Base-by-base conservation (phyloP, 2,888 invertebrate species). In the Pristionchus fissidentatus region DNA sequence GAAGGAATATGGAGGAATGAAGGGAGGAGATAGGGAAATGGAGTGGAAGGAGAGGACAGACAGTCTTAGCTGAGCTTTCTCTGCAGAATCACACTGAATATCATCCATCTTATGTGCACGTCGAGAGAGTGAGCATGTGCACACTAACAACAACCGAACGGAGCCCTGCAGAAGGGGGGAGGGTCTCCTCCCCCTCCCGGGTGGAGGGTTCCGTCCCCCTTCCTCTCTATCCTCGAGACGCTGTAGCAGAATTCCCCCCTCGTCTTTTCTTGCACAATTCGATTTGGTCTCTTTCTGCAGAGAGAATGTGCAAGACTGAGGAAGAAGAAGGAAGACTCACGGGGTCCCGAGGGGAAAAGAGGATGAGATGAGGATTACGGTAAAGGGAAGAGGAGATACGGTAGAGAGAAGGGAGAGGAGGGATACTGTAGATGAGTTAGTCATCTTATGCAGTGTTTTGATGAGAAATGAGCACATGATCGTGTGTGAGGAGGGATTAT, bases 281-380 rank as follows among this genome's bases (percentile, higher is more conserved):
- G 60, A 60, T 60, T 60, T 60, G 60, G 60, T 60, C 60, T 32
- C 60, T 60, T 60, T 60, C 60, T 60, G 60, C 60, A 60, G 70
- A 41, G 70, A 22, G 70, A 70, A 19, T n/a, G n/a, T 22, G 41
- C 7, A 41, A n/a, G 43, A 49, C 10, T 10, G 49, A 70, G 70
- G 70, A 43, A 70, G 70, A 70, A 13, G 70, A 43, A 41, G 70
- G 43, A 70, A 2, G n/a, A n/a, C n/a, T n/a, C n/a, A n/a, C n/a
- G 41, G 2, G 43, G 32, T 41, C 38, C 43, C 70, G 70, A 70
- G 38, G 70, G 22, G 70, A 66, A 49, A 66, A 35, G 62, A 70
- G 41, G 70, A 70, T 22, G n/a, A 62, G 62, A 49, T 15, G 49
- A 49, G 10, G 19, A 62, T 62, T 62, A 62, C 43, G 38, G 70